Evolutionary conservation across 2,888 invertebrate genomes (phyloP), one percentile per base, ranked within the genome.

Genomic region (Dryomyza anilis): DNA sequence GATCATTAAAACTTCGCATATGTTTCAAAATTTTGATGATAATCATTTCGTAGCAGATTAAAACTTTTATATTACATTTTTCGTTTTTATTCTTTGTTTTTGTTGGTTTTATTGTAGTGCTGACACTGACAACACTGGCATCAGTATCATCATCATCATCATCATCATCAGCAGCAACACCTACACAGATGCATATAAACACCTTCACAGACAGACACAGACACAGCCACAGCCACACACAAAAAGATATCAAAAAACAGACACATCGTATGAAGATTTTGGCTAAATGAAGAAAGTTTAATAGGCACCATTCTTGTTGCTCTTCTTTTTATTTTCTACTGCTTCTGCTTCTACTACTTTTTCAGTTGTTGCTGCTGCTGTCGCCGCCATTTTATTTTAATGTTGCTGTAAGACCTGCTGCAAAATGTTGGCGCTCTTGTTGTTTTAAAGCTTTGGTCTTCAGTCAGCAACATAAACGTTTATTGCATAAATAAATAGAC

Each of bases 221-320:
- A 8, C 33, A 33, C 6, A 33, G 12, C 33, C 6, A 12, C 33
- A 33, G 12, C 33, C 6, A 33, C 6, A 8, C 12, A 33, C 39
- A 39, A 39, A 12, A 39, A 12, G 7, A 7, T 3, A 3, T 14
- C 39, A 39, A 39, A 39, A 12, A 39, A 39, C 39, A 39, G 2
- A 39, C 39, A n/a, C 39, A n/a, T 4, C n/a, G 39, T 3, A 39
- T n/a, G 39, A 33, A 39, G 39, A 55, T 21, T n/a, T 19, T 55
- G 30, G 16, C 33, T 10, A 55, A 55, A 33, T 55, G 12, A 55
- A 55, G 33, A 55, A 55, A 55, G 55, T 55, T 53, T 53, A 53
- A 53, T 53, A 53, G 53, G 27, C 27, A n/a, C 14, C 12, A 23
- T 21, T 21, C 6, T 21, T 23, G 23, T 50, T 6, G 39, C 6